A percentile compares a stretch with the other conserved stretches of the same genome.
Evolutionary conservation across 2,888 invertebrate genomes (phyloP).

Genomic region (Lasioglossum villosulum): DNA sequence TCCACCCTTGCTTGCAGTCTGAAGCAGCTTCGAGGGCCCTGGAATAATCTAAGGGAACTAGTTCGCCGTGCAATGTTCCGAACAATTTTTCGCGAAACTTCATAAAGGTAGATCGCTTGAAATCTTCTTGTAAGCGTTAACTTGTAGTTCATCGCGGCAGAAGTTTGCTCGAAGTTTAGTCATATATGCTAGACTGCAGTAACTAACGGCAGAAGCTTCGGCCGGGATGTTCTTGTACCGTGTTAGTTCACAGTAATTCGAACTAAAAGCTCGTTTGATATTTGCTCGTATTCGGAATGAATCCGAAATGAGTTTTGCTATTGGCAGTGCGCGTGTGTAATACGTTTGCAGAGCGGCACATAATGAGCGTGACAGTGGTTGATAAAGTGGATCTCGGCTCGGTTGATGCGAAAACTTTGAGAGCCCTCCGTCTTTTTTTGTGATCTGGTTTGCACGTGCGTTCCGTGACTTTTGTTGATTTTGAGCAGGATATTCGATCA

Average conservation of each 20-base stretch:
- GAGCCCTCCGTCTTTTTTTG: background rate
- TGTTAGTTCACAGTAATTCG: conserved; percentile 31
- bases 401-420: background rate
- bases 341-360: background rate
- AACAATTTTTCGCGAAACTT: conserved; percentile 37
- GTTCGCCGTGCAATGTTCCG: background rate
- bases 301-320: conserved; percentile 40
- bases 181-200: conserved; percentile 37
- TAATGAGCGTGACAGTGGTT: background rate
- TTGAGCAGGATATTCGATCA: too few species aligned
- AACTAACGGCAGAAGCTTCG: conserved; percentile 33
- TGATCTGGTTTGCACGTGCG: background rate
- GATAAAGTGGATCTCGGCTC: background rate
- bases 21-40: background rate
- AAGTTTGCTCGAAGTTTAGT: conserved; percentile 49
- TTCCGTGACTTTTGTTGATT: background rate
- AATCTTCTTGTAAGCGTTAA: conserved; percentile 23
- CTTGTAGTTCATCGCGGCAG: conserved; percentile 24
- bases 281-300: conserved; percentile 29
- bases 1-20: background rate
- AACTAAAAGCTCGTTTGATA: conserved; percentile 45
- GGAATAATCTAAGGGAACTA: background rate
- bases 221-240: conserved; percentile 27
- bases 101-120: conserved; percentile 6
- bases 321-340: conserved; percentile 4